Base-by-base conservation (phyloP, 30 jellyfish, hydroid and myxozoan genomes). In the Euphysa ruthae region DNA sequence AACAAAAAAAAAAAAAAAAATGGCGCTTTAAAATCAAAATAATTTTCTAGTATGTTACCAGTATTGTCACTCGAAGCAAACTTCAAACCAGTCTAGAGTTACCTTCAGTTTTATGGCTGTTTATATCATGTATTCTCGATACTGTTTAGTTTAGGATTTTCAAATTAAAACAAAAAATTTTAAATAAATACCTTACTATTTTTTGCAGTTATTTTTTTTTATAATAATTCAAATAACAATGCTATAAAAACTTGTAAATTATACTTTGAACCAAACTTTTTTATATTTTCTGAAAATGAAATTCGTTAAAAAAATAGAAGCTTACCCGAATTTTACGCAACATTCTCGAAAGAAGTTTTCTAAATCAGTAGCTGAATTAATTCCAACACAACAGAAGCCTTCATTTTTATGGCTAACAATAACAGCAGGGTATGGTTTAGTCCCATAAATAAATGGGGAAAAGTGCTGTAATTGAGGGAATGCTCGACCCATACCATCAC, bases 401-500 rank as follows among this genome's bases (percentile, higher is more conserved):
- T 60, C 61, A 5, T 82, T 82, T 10, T 79, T 50, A 15, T 70
- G 75, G 38, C 61, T 77, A 10, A 55, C 32, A 25, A 79, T 24
- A 24, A 52, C 91, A 16, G 91, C 83, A 4, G 93, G 93, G 18
- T 30, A 32, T 22, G 82, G 63, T 12, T 64, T 32, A 10, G 58
- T 64, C 16, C 93, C 91, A 35, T 22, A 13, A 28, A 79, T 71
- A 20, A 55, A 71, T 7, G 91, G 93, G 18, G 24, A 52, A 32
- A 70, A 56, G 10, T 70, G 93, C 18, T 58, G 70, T 14, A 79
- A 74, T 55, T 71, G 38, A 0, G 93, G 93, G 49, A 70, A 79
- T 25, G 93, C 93, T 5, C 93, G 70, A 6, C 93, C 93, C 91
- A 79, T 79, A 7, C 91, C 75, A 58, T 79, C 93, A 34, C 91